Base-by-base conservation (phyloP, 2,888 invertebrate species). In the Catocala fraxini region DNA sequence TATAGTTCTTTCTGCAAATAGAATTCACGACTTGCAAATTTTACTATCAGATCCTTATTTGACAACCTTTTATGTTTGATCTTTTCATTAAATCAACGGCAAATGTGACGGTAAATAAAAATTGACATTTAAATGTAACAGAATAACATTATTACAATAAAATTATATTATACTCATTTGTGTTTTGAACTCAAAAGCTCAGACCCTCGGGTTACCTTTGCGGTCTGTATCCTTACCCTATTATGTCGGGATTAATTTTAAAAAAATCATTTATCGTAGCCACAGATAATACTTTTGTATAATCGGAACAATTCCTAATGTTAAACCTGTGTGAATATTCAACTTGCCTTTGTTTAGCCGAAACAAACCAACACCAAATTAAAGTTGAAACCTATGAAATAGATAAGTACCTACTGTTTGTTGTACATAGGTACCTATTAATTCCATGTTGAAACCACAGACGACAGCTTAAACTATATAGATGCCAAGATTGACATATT, bases 171-270 rank as follows among this genome's bases (percentile, higher is more conserved):
- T 55, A 58, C 55, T 41, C 51, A 43, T 49, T 66, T 62, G 51
- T 42, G 34, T 55, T 43, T 35, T 47, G 39, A 65, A 75, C 60
- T 70, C 60, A 76, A 61, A 70, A 58, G 59, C 61, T 70, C 59
- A 65, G 56, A 59, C 58, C 65, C 60, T 68, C 52, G 62, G 46
- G 65, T 65, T 62, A 70, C 65, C 64, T 68, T 68, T 74, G 67
- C 47, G 77, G 63, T 65, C 56, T 43, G 51, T 54, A 63, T 70
- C 63, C 63, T 73, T 69, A 49, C 59, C 53, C 67, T 54, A 72
- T 73, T 69, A 61, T 60, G 60, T 51, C 59, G 43, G 48, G 33
- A 49, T 47, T 48, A 61, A 70, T 62, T 49, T 1, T 3, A 62
- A 73, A 73, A 65, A 65, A 65, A 67, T 63, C 63, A 64, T 59